phyloP scores from a whole-genome alignment of 2,888 invertebrate species.

The Meiosimyza platycephala region DNA sequence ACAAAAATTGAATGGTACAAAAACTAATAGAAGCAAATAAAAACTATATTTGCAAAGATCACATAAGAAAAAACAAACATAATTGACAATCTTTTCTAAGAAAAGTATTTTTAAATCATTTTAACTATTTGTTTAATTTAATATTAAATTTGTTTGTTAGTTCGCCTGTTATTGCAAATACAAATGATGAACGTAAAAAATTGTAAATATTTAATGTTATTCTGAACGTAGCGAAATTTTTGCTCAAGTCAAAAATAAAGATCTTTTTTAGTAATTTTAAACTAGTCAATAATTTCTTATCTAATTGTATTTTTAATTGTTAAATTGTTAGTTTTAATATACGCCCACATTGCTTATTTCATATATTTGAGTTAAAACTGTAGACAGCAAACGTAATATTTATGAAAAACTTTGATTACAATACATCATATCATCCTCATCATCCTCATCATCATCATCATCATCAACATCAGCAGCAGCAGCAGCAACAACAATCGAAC shows the following conservation, averaged over 20 bases:
- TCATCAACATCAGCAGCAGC: constrained; percentile 9
- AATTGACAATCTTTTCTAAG: constrained; percentile 42
- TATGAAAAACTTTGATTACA: constrained; percentile 47
- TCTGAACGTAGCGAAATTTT: background rate
- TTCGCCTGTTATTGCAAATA: too few relatives aligned
- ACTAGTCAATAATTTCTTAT: constrained; percentile 38
- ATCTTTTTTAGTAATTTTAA: constrained; percentile 19
- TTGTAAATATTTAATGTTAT: too few relatives aligned
- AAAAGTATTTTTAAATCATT: constrained; percentile 41
- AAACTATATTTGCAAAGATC: background rate
- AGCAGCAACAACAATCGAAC: constrained; percentile 5
- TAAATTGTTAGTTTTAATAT: background rate
- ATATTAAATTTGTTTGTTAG: too few relatives aligned
- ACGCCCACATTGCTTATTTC: too few relatives aligned
- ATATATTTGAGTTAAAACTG: constrained; percentile 8
- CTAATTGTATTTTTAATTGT: constrained; percentile 34
- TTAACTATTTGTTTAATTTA: constrained; percentile 13
- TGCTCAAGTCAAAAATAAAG: background rate
- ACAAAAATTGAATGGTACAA: background rate
- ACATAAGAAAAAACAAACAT: background rate
- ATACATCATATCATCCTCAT: constrained; percentile 43
- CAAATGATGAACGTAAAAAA: too few relatives aligned
- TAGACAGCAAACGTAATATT: background rate
- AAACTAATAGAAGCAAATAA: background rate
- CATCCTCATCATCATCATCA: constrained; percentile 30